phyloP scores from a whole-genome alignment of 2,888 invertebrate species.

The Euplagia quadripunctaria region DNA sequence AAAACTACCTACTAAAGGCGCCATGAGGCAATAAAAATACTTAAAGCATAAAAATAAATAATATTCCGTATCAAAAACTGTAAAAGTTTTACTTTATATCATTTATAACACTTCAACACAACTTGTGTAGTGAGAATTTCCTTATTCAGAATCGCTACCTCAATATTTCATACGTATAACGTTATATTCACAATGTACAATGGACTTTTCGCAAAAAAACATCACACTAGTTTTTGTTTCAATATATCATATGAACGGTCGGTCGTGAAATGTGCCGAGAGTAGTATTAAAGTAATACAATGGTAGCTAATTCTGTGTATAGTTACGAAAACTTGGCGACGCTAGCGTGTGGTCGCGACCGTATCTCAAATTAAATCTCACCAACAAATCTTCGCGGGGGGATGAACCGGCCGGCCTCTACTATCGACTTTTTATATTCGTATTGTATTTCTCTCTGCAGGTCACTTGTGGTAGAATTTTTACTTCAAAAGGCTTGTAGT shows the following conservation, averaged over 20 bases:
- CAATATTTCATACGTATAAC: slow-evolving; percentile 2
- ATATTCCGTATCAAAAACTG: no score
- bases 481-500: slow-evolving; percentile 5
- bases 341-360: slow-evolving; percentile 76
- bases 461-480: slow-evolving; percentile 17
- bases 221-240: slow-evolving; percentile 16
- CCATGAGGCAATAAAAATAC: no score
- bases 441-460: slow-evolving; percentile 20
- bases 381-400: slow-evolving; percentile 82
- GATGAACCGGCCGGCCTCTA: slow-evolving; percentile 69
- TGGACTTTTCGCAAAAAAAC: not conserved
- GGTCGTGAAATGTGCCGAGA: slow-evolving; percentile 40
- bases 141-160: not conserved
- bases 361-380: slow-evolving; percentile 86
- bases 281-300: slow-evolving; percentile 63
- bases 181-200: not conserved
- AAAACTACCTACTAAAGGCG: no score
- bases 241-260: slow-evolving; percentile 35
- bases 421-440: slow-evolving; percentile 51
- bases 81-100: no score
- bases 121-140: slow-evolving; percentile 3
- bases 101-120: slow-evolving; percentile 5
- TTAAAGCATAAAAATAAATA: no score
- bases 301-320: slow-evolving; percentile 71
- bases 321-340: slow-evolving; percentile 78